Evolutionary conservation across 1,140 invertebrate genomes (phyloP).

Genomic region (Apis mellifera): Amel_HAv3.1 CM009931.2:14272001-14272500

Average conservation of each 20-base stretch:
- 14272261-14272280: no score
- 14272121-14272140: background rate
- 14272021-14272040: slow-evolving; percentile 31
- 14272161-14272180: slow-evolving; percentile 9
- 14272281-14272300: no score
- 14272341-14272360: background rate
- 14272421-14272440: background rate
- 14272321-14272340: no score
- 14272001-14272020: background rate
- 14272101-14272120: background rate
- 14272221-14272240: no score
- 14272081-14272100: background rate
- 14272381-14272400: background rate
- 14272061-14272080: background rate
- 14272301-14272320: no score
- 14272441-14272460: no score
- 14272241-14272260: background rate
- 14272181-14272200: background rate
- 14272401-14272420: background rate
- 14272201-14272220: background rate
- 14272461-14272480: no score
- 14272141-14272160: background rate
- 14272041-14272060: slow-evolving; percentile 69
- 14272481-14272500: background rate
- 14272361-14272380: slow-evolving; percentile 9